A percentile compares a stretch with the other conserved stretches of the same genome.
Conservation (phyloP, 1,140 invertebrate species). For the Phymorhynchus buccinoides region DNA sequence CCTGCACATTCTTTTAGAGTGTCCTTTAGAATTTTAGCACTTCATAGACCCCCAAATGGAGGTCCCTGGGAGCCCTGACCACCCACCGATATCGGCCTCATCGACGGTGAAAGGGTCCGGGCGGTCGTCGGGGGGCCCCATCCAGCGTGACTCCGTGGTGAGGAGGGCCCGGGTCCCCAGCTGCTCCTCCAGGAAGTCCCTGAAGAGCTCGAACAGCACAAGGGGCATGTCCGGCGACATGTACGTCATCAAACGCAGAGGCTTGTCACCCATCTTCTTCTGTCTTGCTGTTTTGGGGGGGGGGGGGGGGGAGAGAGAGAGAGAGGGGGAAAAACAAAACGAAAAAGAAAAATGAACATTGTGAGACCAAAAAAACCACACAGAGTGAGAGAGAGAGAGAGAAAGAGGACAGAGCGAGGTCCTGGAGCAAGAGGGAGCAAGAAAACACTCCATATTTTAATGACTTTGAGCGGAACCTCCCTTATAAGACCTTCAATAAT, state of each 20-base stretch:
- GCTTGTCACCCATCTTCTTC: background rate
- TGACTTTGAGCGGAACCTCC: no score
- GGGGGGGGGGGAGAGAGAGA: background rate
- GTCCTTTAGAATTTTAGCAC: no score
- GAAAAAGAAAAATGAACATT: background rate
- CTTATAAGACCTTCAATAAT: no score
- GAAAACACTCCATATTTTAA: no score
- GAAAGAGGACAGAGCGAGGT: background rate
- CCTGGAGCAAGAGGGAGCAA: background rate
- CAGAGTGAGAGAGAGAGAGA: background rate
- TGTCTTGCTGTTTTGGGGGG: background rate
- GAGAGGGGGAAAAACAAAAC: background rate
- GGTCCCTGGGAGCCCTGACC: no score
- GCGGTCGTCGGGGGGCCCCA: conserved; percentile 74
- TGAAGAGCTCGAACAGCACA: conserved; percentile 77
- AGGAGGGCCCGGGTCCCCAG: conserved; percentile 75
- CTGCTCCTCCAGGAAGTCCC: conserved; percentile 76
- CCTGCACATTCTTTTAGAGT: no score
- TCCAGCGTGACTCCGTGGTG: conserved; percentile 77
- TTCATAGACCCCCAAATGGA: no score
- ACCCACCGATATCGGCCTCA: conserved; percentile 77
- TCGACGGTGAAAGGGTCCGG: conserved; percentile 77
- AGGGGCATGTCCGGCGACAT: conserved; percentile 79
- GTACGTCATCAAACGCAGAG: conserved; percentile 74
- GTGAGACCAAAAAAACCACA: background rate